These are phyloP conservation scores for Heterodera filipjevi DNA, from an alignment of 2,888 invertebrate species.

Conservation along the genomic window DNA sequence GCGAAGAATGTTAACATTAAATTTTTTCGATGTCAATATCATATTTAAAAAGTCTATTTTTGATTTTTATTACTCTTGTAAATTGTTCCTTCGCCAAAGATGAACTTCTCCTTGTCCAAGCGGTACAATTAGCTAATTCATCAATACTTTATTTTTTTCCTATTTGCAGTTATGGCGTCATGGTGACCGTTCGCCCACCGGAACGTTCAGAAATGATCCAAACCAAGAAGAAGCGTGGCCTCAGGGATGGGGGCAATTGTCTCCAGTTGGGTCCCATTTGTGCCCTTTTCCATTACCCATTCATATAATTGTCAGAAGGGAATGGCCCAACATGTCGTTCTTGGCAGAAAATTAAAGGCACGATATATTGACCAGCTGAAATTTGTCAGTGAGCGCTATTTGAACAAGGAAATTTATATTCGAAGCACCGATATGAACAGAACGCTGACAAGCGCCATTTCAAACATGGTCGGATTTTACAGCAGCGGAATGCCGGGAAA, in stretches of 20 bases:
- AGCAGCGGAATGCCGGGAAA: conserved; percentile 30
- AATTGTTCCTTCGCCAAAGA: not conserved
- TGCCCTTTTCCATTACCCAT: not conserved
- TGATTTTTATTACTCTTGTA: not conserved
- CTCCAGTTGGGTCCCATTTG: conserved; percentile 25
- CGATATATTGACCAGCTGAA: conserved; percentile 34
- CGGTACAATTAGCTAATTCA: not conserved
- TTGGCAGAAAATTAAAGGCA: conserved; percentile 31
- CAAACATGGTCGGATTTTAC: conserved; percentile 45
- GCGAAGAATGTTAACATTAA: too few species aligned
- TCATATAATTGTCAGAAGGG: conserved; percentile 30
- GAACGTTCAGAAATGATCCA: conserved; percentile 33
- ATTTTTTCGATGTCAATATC: not conserved
- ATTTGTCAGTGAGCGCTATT: conserved; percentile 32
- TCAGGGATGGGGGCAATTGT: conserved; percentile 39
- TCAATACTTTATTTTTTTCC: not conserved
- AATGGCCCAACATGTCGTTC: conserved; percentile 42
- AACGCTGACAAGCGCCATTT: conserved; percentile 41
- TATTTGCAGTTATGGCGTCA: conserved; percentile 38
- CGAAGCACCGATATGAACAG: conserved; percentile 45
- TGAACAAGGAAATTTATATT: conserved; percentile 37
- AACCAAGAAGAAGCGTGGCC: conserved; percentile 34
- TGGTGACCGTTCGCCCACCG: conserved; percentile 37
- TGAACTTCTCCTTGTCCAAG: conserved; percentile 23
- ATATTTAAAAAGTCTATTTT: conserved; percentile 2